Evolutionary conservation across 2,113 vertebrate species (phyloP).

Genomic region (Pomatorhinus ruficollis): DNA sequence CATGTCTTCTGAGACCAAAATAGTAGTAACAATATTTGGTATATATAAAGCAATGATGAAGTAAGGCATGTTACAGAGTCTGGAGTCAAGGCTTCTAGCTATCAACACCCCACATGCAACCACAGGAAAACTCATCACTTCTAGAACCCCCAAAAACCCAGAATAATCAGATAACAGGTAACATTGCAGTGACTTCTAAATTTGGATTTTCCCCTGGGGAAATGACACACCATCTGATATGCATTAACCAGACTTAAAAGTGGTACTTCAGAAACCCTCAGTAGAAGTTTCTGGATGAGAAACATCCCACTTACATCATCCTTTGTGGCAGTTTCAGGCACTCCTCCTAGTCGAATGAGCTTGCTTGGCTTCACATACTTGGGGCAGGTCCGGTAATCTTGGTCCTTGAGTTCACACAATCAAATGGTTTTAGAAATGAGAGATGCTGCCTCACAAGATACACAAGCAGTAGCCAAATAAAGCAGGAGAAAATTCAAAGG

Average conservation of each 20-base stretch:
- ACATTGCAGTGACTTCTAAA: neutral
- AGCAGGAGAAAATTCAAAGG: neutral
- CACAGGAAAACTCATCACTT: neutral
- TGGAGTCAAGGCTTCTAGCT: neutral
- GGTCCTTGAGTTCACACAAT: conserved; percentile 84
- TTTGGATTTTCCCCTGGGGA: neutral
- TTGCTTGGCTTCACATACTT: conserved; percentile 88
- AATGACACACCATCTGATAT: neutral
- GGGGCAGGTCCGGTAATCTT: conserved; percentile 90
- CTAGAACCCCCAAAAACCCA: neutral
- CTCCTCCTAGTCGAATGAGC: conserved; percentile 88
- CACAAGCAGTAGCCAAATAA: neutral
- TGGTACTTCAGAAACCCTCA: neutral
- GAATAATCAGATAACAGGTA: neutral
- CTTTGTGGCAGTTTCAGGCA: conserved; percentile 92
- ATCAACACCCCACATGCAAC: neutral
- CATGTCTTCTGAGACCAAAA: neutral
- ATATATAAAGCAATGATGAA: neutral
- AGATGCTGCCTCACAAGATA: neutral
- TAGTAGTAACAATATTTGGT: neutral
- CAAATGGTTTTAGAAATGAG: conserved; percentile 53
- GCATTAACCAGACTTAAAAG: neutral
- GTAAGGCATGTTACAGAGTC: neutral
- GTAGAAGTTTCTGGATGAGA: neutral
- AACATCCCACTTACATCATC: conserved; percentile 83